Base-by-base conservation (phyloP, 2,797 vertebrate species). In the Onychomys leucogaster region DNA sequence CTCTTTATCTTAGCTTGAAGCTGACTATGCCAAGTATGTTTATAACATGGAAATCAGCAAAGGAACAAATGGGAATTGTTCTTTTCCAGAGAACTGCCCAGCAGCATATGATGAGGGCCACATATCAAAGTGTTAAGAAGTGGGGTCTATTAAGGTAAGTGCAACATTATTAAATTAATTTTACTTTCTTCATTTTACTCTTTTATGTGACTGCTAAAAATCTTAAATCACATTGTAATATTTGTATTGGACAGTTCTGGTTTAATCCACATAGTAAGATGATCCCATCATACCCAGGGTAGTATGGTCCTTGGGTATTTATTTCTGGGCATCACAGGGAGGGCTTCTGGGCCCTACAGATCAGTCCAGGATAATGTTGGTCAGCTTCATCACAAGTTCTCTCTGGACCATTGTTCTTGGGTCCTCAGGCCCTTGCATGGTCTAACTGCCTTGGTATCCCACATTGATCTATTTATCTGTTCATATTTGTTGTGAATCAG, bases 1-100 rank as follows among this genome's bases (percentile, higher is more conserved):
- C 55, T 55, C 63, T 73, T 83, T 95, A 67, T 10, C 77, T 3
- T 88, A 84, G 4, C 76, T 77, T 90, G 49, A 97, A 84, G 83
- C 11, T n/a, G 37, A 77, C 73, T 34, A 6, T 46, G 55, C 19
- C 32, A 9, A 21, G 69, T 19, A 32, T 59, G 19, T 49, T 76
- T 89, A 89, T 41, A 77, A 14, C 41, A n/a, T n/a, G 41, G 41
- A 46, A 89, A 61, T 34, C 19, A 76, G 43, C 71, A 77, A 61
- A 76, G 11, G 17, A 34, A 61, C 69, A 23, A 75, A 82, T 2
- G 12, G 3, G 37, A 32, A 69, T 9, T 65, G 59, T 25, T 83
- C 71, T 89, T 90, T 83, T 29, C 63, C 25, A 84, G 34, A 73
- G 25, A 73, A 25, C 21, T 91, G 49, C 95, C 78, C 65, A 43